Evolutionary conservation across 2,113 vertebrate genomes (phyloP).

Genomic region (Odobenus rosmarus): DNA sequence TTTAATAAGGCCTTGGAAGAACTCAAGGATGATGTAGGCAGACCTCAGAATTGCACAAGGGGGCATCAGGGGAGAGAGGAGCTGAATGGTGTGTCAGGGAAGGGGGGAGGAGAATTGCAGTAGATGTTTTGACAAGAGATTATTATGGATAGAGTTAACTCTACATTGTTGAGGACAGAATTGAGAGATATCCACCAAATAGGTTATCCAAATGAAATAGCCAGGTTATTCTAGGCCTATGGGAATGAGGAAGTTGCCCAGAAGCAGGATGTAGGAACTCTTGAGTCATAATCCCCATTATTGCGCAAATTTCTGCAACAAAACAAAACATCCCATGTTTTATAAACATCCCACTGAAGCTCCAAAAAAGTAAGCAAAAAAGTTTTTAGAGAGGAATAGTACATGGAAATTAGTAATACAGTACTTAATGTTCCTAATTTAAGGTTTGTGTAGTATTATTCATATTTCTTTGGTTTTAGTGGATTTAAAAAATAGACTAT

Average conservation of each 20-base stretch:
- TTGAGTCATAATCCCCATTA: conserved; percentile 72
- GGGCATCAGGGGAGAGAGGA: not conserved
- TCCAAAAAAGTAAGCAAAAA: conserved; percentile 43
- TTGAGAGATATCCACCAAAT: not conserved
- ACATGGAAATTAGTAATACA: not conserved
- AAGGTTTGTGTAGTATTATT: not conserved
- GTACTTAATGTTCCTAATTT: not conserved
- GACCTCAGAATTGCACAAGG: not conserved
- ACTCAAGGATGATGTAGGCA: not conserved
- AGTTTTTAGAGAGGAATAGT: conserved; percentile 7
- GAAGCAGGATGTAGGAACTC: conserved; percentile 59
- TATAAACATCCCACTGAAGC: conserved; percentile 11
- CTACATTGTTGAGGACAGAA: not conserved
- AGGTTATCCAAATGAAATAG: not conserved
- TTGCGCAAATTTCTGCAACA: conserved; percentile 62
- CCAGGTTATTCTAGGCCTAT: conserved; percentile 42
- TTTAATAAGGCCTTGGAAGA: not conserved
- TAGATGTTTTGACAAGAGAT: not conserved
- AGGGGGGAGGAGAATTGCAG: not conserved
- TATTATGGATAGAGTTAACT: not conserved
- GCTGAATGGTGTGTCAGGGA: not conserved
- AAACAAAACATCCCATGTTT: conserved; percentile 24
- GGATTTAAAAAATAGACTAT: not conserved
- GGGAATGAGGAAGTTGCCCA: conserved; percentile 43
- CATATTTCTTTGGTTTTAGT: not conserved